Base-by-base conservation (phyloP, 2,113 vertebrate genomes). In the Malaclemys terrapin region DNA sequence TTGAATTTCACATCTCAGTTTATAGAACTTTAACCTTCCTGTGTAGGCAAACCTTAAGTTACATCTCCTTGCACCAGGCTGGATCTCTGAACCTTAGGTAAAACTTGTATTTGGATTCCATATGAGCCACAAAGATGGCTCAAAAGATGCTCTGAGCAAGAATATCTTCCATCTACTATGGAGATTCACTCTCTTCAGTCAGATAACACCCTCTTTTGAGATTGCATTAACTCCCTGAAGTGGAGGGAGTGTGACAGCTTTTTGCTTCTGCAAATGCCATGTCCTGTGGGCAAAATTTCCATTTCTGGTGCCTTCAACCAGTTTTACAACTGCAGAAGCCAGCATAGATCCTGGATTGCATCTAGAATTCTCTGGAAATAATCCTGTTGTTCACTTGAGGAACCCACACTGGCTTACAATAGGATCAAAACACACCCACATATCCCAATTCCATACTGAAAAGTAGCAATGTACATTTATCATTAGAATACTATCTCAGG, bases 291-390 rank as follows among this genome's bases (percentile, higher is more conserved):
- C 65, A 72, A 10, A 72, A 22, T 38, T 72, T 16, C n/a, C 62
- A 27, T 92, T 95, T 94, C 84, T 81, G 65, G 27, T 45, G 42
- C 50, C 24, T 95, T 79, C 49, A 92, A 65, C 5, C 87, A 92
- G 82, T 45, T 91, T 91, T 92, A 80, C 50, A 84, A 76, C 6
- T 87, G 75, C 19, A n/a, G 84, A 92, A 93, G 78, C 62, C 92
- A 91, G 78, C 45, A 89, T 53, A 80, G 80, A 89, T 81, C 92
- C 87, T 93, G 54, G 79, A 85, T 75, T 89, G 79, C 50, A 79
- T 93, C 27, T 87, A 94, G 83, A 79, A 29, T 80, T 96, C 89
- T 93, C 89, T 92, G 90, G 82, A 96, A 93, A 89, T 80, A 87
- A 76, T 92, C 79, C 25, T 42, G 89, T 92, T 93, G 78, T 88